Percentiles rank a stretch among this genome's conserved stretches.
Evolutionary conservation across 2,113 vertebrate species (phyloP).

Genomic region (Rhegmatorhina hoffmannsi): DNA sequence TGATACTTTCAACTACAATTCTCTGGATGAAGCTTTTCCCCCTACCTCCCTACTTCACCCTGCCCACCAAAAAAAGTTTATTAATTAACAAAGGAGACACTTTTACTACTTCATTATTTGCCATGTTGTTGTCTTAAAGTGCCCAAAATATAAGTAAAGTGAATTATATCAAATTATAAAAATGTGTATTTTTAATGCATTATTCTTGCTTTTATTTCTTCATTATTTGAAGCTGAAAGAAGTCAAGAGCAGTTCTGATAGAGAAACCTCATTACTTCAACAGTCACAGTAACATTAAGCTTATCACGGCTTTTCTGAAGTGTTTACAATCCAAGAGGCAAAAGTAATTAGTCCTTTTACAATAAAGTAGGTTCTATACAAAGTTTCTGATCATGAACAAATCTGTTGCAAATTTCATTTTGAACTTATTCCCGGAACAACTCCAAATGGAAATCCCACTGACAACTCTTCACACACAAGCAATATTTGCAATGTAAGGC

Average conservation of each 20-base stretch:
- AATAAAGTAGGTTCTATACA: background rate
- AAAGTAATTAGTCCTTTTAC: background rate
- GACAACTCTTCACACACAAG: background rate
- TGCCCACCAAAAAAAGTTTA: rapidly evolving
- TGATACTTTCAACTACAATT: background rate
- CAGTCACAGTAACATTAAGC: background rate
- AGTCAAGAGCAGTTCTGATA: background rate
- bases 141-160: background rate
- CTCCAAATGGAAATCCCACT: background rate
- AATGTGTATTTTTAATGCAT: background rate
- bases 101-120: background rate
- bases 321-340: background rate
- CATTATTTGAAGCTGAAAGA: background rate
- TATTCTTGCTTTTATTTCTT: background rate
- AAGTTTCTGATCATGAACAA: background rate
- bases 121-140: background rate
- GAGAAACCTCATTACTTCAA: background rate
- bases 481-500: background rate
- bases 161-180: background rate
- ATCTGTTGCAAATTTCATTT: background rate
- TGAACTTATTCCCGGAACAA: background rate
- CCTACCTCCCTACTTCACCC: background rate
- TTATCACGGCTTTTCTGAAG: background rate
- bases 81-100: background rate
- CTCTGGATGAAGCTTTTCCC: background rate